Evolutionary conservation across 2,888 invertebrate genomes (phyloP).

Genomic region (Ectemnius cavifrons): DNA sequence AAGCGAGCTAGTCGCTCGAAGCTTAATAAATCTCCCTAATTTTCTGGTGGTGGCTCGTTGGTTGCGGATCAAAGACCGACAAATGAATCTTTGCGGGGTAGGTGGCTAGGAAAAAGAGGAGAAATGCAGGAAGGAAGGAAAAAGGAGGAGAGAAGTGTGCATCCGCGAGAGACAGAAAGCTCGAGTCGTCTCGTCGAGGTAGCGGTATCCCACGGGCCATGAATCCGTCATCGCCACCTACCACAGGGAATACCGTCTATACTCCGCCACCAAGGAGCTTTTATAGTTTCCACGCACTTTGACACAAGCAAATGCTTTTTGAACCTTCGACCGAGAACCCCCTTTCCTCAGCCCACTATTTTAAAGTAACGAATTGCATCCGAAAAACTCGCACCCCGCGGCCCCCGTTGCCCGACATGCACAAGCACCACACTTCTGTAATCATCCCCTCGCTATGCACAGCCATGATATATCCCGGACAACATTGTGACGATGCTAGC

Average conservation of each 20-base stretch:
- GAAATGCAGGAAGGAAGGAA: slow-evolving; percentile 34
- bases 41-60: slow-evolving; percentile 63
- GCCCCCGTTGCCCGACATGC: too few relatives aligned
- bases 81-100: slow-evolving; percentile 65
- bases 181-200: slow-evolving; percentile 52
- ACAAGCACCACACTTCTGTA: too few relatives aligned
- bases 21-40: slow-evolving; percentile 69
- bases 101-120: slow-evolving; percentile 35
- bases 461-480: too few relatives aligned
- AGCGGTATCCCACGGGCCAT: slow-evolving; percentile 68
- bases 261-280: slow-evolving; percentile 55
- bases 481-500: too few relatives aligned
- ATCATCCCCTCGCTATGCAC: too few relatives aligned
- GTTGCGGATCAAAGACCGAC: slow-evolving; percentile 70
- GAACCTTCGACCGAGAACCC: slow-evolving; percentile 23
- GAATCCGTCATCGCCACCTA: slow-evolving; percentile 74
- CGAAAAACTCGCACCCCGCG: not conserved
- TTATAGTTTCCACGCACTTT: slow-evolving; percentile 65
- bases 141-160: slow-evolving; percentile 25
- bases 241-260: slow-evolving; percentile 53
- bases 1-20: slow-evolving; percentile 4
- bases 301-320: slow-evolving; percentile 33
- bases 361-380: slow-evolving; percentile 8
- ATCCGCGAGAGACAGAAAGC: slow-evolving; percentile 26
- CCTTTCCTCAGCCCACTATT: not conserved